phyloP scores from a whole-genome alignment of 2,888 invertebrate species.

The Platerodrilus igneus region DNA sequence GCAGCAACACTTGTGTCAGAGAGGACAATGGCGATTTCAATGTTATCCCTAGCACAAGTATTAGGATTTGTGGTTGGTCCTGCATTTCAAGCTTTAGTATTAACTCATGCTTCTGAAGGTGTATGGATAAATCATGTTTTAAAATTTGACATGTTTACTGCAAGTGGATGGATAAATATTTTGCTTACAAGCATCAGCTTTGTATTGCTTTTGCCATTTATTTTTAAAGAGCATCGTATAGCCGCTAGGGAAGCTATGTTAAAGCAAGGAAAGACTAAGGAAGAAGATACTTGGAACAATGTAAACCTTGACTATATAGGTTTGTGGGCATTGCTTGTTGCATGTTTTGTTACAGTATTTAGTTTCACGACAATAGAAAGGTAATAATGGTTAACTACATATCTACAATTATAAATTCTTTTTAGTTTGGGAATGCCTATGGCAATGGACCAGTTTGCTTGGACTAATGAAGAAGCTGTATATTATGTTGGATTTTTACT shows the following conservation, averaged over 20 bases:
- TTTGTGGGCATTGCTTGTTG: conserved; percentile 71
- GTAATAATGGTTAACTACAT: conserved; percentile 46
- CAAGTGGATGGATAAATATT: conserved; percentile 81
- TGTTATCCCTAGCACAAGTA: conserved; percentile 78
- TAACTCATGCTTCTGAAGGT: conserved; percentile 69
- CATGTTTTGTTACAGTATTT: conserved; percentile 79
- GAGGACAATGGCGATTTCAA: conserved; percentile 76
- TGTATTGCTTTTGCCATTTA: conserved; percentile 65
- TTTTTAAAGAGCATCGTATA: conserved; percentile 71
- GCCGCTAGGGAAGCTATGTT: conserved; percentile 76
- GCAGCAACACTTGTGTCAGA: conserved; percentile 75
- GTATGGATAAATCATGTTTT: conserved; percentile 51
- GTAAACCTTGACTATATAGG: conserved; percentile 70
- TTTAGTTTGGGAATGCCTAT: conserved; percentile 65
- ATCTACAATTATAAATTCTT: no score
- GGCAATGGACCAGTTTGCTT: conserved; percentile 86
- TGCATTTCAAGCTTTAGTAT: conserved; percentile 73
- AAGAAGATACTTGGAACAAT: conserved; percentile 67
- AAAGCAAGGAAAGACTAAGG: conserved; percentile 64
- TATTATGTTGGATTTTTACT: conserved; percentile 78
- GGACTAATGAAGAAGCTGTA: conserved; percentile 71
- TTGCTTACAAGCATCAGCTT: conserved; percentile 69
- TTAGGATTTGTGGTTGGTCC: conserved; percentile 83
- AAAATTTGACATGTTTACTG: conserved; percentile 80
- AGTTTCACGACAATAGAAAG: conserved; percentile 86